Conservation (phyloP, 1,140 invertebrate genomes). For the Drosophila nigromelanica region DNA sequence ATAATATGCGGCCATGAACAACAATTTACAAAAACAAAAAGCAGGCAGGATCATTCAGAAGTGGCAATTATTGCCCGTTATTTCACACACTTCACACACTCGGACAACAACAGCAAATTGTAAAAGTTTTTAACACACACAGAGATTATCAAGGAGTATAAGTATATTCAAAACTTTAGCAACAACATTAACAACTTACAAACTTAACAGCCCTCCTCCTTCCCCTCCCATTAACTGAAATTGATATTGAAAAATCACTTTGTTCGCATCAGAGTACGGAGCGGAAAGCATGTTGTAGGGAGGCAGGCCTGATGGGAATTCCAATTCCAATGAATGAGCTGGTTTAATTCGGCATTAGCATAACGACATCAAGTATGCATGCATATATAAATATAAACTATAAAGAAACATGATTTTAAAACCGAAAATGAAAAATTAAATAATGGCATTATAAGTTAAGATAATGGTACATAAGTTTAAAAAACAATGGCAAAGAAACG, state of each 20-base stretch:
- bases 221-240: conserved; percentile 27
- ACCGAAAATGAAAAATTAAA: conserved; percentile 67
- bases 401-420: conserved; percentile 79
- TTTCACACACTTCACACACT: conserved; percentile 32
- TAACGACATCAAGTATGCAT: conserved; percentile 46
- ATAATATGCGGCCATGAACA: conserved; percentile 28
- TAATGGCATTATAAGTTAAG: conserved; percentile 82
- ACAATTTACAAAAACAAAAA: conserved; percentile 8
- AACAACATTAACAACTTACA: conserved; percentile 44
- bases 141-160: conserved; percentile 25
- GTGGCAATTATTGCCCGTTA: conserved; percentile 35
- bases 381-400: conserved; percentile 50
- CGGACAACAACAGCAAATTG: conserved; percentile 42
- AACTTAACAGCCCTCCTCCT: background rate
- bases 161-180: conserved; percentile 56
- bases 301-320: conserved; percentile 10
- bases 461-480: conserved; percentile 81
- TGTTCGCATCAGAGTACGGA: conserved; percentile 63
- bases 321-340: conserved; percentile 33
- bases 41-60: conserved; percentile 28
- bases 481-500: conserved; percentile 77
- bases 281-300: conserved; percentile 44
- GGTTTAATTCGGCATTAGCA: conserved; percentile 53
- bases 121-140: conserved; percentile 62
- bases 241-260: conserved; percentile 57